Percentiles rank a stretch among this genome's conserved stretches.
Conservation (phyloP, 2,797 vertebrate genomes). For the Prionace glauca region DNA sequence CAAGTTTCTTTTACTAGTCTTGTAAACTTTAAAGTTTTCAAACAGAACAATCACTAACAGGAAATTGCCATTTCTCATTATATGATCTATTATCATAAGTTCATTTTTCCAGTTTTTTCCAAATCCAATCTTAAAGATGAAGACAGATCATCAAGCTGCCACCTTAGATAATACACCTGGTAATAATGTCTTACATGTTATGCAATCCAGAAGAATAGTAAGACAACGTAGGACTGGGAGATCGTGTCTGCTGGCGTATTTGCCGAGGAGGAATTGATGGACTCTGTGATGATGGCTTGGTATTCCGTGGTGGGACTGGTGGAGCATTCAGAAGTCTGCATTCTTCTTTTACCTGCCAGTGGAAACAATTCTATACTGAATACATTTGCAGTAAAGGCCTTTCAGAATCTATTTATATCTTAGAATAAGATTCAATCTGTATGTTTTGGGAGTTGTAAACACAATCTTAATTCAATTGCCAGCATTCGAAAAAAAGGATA, state of each 20-base stretch:
- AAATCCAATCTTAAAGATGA: not conserved
- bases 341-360: slow-evolving; percentile 84
- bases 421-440: not conserved
- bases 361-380: slow-evolving; percentile 45
- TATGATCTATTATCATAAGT: slow-evolving; percentile 6
- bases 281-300: slow-evolving; percentile 73
- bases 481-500: not conserved
- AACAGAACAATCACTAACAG: slow-evolving; percentile 2
- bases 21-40: not conserved
- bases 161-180: not conserved
- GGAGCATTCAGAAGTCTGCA: slow-evolving; percentile 94
- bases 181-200: slow-evolving; percentile 75
- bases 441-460: not conserved
- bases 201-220: slow-evolving; percentile 97
- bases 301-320: slow-evolving; percentile 84
- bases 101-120: not conserved
- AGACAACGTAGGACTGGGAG: slow-evolving; percentile 92
- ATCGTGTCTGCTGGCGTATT: slow-evolving; percentile 77
- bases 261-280: slow-evolving; percentile 70
- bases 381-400: slow-evolving; percentile 34
- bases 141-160: not conserved
- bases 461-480: not conserved
- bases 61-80: slow-evolving; percentile 1
- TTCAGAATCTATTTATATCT: not conserved
- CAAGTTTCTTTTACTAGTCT: not conserved